phyloP scores from a whole-genome alignment of 1,140 invertebrate species.

The Melitaea cinxia region DNA sequence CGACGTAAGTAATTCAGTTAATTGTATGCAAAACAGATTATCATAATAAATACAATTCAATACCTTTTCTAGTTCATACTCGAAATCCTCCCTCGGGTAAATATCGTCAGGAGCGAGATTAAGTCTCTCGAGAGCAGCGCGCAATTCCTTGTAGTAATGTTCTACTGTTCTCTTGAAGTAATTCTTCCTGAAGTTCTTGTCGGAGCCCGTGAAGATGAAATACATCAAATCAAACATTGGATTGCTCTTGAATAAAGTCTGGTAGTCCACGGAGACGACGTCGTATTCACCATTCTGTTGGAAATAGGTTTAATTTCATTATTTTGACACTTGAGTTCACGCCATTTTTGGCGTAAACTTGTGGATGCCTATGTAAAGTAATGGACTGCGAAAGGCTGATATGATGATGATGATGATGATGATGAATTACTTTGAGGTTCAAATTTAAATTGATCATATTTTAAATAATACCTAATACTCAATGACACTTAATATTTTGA shows the following conservation, averaged over 20 bases:
- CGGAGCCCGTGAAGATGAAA: conserved; percentile 80
- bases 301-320: background rate
- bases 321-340: too few relatives aligned
- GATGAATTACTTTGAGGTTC: too few relatives aligned
- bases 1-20: too few relatives aligned
- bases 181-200: conserved; percentile 64
- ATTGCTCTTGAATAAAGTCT: conserved; percentile 77
- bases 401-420: too few relatives aligned
- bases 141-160: conserved; percentile 76
- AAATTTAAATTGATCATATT: too few relatives aligned
- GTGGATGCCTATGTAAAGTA: too few relatives aligned
- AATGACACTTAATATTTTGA: too few relatives aligned
- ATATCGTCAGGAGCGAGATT: conserved; percentile 40
- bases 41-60: background rate
- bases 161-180: conserved; percentile 73
- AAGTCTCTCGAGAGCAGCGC: conserved; percentile 40
- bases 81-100: conserved; percentile 49
- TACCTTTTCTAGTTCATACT: conserved; percentile 54
- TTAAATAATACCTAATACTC: too few relatives aligned
- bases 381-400: too few relatives aligned
- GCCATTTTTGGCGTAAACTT: too few relatives aligned
- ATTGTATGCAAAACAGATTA: too few relatives aligned
- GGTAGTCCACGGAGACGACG: conserved; percentile 79
- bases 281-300: conserved; percentile 58
- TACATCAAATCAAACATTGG: conserved; percentile 81